These are phyloP conservation scores for Coenobita brevimanus DNA, from an alignment of 1,140 invertebrate genomes.

Conservation along the genomic window DNA sequence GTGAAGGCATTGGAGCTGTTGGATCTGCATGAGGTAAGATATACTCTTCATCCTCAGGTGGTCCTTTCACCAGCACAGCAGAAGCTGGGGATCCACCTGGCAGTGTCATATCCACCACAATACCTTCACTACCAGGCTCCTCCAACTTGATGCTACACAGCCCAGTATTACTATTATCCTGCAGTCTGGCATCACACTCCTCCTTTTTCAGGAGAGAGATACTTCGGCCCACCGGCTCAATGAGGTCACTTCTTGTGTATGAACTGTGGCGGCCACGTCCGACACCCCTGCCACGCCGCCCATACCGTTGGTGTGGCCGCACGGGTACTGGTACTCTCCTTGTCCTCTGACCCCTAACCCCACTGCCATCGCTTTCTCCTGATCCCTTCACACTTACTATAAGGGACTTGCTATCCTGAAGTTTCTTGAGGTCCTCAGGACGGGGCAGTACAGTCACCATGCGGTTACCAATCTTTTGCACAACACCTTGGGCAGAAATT, in stretches of 20 bases:
- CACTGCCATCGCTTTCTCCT: constrained; percentile 18
- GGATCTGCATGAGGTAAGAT: constrained; percentile 18
- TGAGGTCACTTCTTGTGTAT: constrained; percentile 5
- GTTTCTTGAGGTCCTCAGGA: constrained; percentile 65
- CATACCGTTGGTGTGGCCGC: constrained; percentile 63
- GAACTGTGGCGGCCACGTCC: constrained; percentile 45
- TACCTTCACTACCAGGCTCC: constrained; percentile 32
- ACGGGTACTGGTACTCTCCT: constrained; percentile 60
- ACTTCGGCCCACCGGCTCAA: background rate
- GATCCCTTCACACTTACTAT: constrained; percentile 59
- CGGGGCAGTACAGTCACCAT: constrained; percentile 66
- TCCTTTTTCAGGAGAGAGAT: constrained; percentile 40
- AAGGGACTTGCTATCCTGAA: constrained; percentile 62
- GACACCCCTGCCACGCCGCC: constrained; percentile 36
- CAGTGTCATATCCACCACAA: constrained; percentile 55
- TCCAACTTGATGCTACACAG: constrained; percentile 47
- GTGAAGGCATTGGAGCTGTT: background rate
- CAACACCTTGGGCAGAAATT: constrained; percentile 67
- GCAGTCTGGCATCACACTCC: background rate
- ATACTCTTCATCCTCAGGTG: constrained; percentile 45
- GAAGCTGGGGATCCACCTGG: constrained; percentile 59
- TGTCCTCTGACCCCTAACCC: constrained; percentile 36
- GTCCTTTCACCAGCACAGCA: constrained; percentile 51
- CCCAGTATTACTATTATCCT: background rate
- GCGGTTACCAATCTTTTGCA: constrained; percentile 66